Base-by-base conservation (phyloP, 2,888 invertebrate species). In the Aphidius colemani region DNA sequence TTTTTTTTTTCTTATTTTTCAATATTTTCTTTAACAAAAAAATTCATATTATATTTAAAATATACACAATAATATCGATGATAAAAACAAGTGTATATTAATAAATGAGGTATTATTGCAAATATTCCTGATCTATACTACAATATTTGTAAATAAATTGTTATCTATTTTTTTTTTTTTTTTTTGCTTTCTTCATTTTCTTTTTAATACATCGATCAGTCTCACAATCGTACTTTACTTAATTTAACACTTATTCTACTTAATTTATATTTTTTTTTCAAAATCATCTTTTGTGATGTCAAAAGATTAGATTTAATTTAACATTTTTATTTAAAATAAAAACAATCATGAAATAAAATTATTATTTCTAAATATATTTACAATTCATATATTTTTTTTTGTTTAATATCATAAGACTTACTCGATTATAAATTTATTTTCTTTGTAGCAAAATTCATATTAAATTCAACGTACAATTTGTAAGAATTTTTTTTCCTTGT, bases 161-260 rank as follows among this genome's bases (percentile, higher is more conserved):
- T 66, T 68, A 78, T 76, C 72, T 75, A 74, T 74, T 77, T 46
- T 57, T 46, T 53, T 63, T 11, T 55, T 49, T 75, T 77, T 69
- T 74, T 74, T 73, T 73, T 77, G 75, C 76, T 78, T 78, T 76
- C 77, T 74, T 67, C 74, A 74, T 64, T 67, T 77, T 76, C 71
- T 74, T 73, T 73, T 77, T 75, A 77, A 79, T 78, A 79, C 74
- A 78, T 78, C 79, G 76, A 80, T 82, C 82, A 82, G 82, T 82
- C 82, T 82, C 82, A 78, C 77, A 82, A 82, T 78, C 79, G 13
- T 13, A 13, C 13, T 2, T 70, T 75, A 74, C 71, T 72, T 71
- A 70, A 71, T 30, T 30, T 30, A 30, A 30, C 30, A 30, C 64
- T 60, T 48, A 11, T 57, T 63, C 30, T 44, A 41, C 45, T 58